Evolutionary conservation across 1,140 invertebrate genomes (phyloP).

Genomic region (Neodiprion virginianus): DNA sequence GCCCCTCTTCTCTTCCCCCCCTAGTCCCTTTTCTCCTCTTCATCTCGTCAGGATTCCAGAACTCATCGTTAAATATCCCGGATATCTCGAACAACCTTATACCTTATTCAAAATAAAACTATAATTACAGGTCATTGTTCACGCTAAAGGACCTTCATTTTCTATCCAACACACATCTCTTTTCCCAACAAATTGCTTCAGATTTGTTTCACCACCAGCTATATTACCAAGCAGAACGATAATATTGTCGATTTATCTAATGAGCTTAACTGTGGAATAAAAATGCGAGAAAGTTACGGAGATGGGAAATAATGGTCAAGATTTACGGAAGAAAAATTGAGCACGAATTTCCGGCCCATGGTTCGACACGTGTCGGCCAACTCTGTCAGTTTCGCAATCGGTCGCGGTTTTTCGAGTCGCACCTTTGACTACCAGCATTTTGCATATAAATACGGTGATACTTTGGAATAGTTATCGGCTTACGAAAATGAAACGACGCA

Average conservation of each 20-base stretch:
- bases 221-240: no score
- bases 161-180: no score
- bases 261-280: no score
- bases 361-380: constrained; percentile 6
- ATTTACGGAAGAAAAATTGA: constrained; percentile 19
- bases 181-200: no score
- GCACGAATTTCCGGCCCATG: not conserved
- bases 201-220: no score
- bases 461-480: not conserved
- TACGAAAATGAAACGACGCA: not conserved
- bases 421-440: not conserved
- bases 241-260: no score
- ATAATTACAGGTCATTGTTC: no score
- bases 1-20: no score
- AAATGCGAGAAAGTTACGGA: constrained; percentile 6
- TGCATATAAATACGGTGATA: not conserved
- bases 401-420: not conserved
- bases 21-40: no score
- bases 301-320: constrained; percentile 6
- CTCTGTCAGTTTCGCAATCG: constrained; percentile 11
- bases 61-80: not conserved
- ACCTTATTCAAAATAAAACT: no score
- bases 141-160: no score
- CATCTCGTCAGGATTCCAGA: not conserved
- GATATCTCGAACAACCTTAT: not conserved